Evolutionary conservation across 1,140 invertebrate genomes (phyloP).

Genomic region (Ptiloglossa arizonensis): DNA sequence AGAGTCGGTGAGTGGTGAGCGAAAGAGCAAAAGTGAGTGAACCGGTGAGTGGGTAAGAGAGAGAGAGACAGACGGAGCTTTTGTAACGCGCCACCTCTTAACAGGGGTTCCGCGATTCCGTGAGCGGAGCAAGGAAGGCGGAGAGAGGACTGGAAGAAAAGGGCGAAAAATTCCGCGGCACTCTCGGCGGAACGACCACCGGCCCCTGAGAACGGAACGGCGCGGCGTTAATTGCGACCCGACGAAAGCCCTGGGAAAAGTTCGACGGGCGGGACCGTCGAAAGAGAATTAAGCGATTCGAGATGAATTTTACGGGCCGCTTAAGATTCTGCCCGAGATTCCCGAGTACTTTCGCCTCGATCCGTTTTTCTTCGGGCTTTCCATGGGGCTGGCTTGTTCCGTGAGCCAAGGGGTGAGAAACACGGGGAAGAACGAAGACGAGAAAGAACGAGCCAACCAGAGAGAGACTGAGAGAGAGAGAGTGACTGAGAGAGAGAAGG

Average conservation of each 20-base stretch:
- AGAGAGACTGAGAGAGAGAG: background rate
- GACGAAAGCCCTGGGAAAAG: conserved; percentile 38
- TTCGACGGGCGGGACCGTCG: conserved; percentile 43
- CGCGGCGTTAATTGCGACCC: conserved; percentile 52
- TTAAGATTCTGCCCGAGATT: conserved; percentile 58
- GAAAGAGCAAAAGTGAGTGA: too few relatives aligned
- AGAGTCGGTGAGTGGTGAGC: too few relatives aligned
- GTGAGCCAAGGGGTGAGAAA: conserved; percentile 42
- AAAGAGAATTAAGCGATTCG: conserved; percentile 62
- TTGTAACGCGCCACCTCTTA: conserved; percentile 42
- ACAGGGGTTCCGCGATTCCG: conserved; percentile 18
- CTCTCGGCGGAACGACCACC: background rate
- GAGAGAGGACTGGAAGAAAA: background rate
- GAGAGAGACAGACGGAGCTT: conserved; percentile 14
- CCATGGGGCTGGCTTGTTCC: conserved; percentile 34
- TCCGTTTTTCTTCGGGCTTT: conserved; percentile 49
- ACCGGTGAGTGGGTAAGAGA: too few relatives aligned
- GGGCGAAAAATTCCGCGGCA: conserved; percentile 19
- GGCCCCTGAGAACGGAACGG: conserved; percentile 37
- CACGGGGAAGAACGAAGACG: conserved; percentile 17
- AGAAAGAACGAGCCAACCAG: background rate
- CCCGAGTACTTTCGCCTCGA: conserved; percentile 49
- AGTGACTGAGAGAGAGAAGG: background rate
- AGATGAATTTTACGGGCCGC: conserved; percentile 57
- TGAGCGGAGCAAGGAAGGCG: background rate